Conservation (phyloP, 1,140 invertebrate genomes). For the Drosophila hydei region DNA sequence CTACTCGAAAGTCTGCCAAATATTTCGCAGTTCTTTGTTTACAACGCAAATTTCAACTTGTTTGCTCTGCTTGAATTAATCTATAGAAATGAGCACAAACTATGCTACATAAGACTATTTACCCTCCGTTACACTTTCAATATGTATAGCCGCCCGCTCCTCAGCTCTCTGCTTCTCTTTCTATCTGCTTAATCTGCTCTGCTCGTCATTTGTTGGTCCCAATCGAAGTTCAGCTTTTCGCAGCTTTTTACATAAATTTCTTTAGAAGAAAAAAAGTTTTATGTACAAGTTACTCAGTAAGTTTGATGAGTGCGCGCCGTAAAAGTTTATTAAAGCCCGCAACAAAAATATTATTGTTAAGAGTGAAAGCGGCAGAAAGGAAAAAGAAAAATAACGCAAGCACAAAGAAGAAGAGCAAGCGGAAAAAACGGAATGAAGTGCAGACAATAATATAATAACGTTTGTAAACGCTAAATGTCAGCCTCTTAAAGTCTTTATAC, state of each 20-base stretch:
- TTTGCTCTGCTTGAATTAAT: slow-evolving; percentile 64
- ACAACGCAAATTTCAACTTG: slow-evolving; percentile 34
- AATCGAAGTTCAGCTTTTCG: slow-evolving; percentile 53
- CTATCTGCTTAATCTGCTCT: slow-evolving; percentile 26
- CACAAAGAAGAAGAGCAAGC: slow-evolving; percentile 1
- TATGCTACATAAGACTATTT: slow-evolving; percentile 24
- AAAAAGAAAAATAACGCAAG: slow-evolving; percentile 13
- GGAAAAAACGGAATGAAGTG: slow-evolving; percentile 20
- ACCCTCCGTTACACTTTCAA: background rate
- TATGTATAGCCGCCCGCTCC: background rate
- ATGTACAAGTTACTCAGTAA: slow-evolving; percentile 59
- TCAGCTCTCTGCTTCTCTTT: background rate
- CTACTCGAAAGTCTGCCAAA: background rate
- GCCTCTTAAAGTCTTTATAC: slow-evolving; percentile 19
- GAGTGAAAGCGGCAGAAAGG: slow-evolving; percentile 39
- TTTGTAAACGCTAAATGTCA: slow-evolving; percentile 9
- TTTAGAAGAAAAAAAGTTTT: slow-evolving; percentile 41
- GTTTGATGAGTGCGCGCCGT: slow-evolving; percentile 68
- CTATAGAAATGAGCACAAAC: slow-evolving; percentile 58
- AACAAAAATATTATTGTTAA: slow-evolving; percentile 74
- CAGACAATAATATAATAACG: slow-evolving; percentile 38
- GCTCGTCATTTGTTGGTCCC: slow-evolving; percentile 41
- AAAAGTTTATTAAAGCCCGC: slow-evolving; percentile 71
- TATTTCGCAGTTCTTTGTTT: slow-evolving; percentile 36
- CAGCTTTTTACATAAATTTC: slow-evolving; percentile 71